Conservation (phyloP, 1,140 invertebrate genomes). For the Leucophenga varia region DNA sequence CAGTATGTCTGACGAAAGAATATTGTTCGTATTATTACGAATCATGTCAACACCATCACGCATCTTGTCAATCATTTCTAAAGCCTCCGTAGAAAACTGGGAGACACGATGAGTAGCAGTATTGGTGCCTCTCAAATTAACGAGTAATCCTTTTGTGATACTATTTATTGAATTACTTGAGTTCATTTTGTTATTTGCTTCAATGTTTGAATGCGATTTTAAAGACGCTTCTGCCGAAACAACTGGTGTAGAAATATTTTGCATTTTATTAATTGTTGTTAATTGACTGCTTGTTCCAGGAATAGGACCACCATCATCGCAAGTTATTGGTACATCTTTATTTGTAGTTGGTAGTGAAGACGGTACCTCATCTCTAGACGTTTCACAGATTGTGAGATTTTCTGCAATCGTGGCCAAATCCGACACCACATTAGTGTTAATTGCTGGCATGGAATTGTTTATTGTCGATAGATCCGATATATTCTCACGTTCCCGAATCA, state of each 20-base stretch:
- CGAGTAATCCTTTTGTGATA: constrained; percentile 42
- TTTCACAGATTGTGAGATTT: constrained; percentile 68
- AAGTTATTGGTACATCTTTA: no score
- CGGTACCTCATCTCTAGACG: constrained; percentile 24
- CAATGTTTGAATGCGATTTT: constrained; percentile 41
- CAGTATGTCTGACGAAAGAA: constrained; percentile 65
- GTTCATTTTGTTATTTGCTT: constrained; percentile 56
- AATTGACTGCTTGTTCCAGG: no score
- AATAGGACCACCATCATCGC: no score
- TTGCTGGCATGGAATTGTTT: constrained; percentile 62
- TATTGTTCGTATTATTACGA: constrained; percentile 77
- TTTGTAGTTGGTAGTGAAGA: not conserved
- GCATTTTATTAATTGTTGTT: no score
- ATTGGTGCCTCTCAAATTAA: constrained; percentile 32
- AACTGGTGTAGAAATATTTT: no score
- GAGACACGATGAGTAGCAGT: constrained; percentile 24
- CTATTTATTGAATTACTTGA: constrained; percentile 46
- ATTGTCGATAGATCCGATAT: constrained; percentile 67
- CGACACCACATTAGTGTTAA: constrained; percentile 54
- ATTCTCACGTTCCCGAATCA: constrained; percentile 60
- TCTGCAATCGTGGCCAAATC: constrained; percentile 85
- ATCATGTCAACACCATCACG: constrained; percentile 69
- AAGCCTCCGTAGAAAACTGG: constrained; percentile 58
- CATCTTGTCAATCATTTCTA: constrained; percentile 67
- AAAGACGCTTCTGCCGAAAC: no score